Base-by-base conservation (phyloP, 2,888 invertebrate genomes). In the Dicranocentrus wangi region DNA sequence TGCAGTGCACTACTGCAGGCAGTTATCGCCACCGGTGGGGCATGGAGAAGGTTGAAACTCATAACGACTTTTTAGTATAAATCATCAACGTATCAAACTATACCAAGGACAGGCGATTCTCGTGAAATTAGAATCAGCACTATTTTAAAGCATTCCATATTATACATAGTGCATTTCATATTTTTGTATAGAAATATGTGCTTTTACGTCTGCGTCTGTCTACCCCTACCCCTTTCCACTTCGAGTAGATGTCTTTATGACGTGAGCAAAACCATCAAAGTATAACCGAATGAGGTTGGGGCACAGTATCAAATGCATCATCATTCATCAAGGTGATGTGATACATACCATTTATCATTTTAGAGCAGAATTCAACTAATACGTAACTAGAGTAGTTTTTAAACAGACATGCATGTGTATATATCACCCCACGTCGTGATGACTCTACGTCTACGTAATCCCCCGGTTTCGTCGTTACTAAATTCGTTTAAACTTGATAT, bases 21-120 rank as follows among this genome's bases (percentile, higher is more conserved):
- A 63, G 8, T 63, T 61, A 63, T 42, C 63, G 63, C 42, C 63
- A 23, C 63, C 63, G 63, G 63, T 63, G 42, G 43, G 63, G 63
- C 63, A 63, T 63, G 63, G 60, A 60, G 60, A 60, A 60, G 60
- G 60, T 60, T 28, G 32, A n/a, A 60, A 60, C 3, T 5, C 53
- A 7, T 53, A 53, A 53, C 10, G 60, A 60, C 60, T 21, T 53
- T 53, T 47, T 3, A 10, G 47, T 47, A 47, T 47, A 47, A 47
- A 47, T 47, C 32, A 32, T n/a, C n/a, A n/a, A n/a, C 32, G 32
- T 32, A 32, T 32, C 32, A 32, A 32, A 32, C 15, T 47, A 28
- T 17, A 60, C 27, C 60, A 60, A 60, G 27, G 60, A 17, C 60
- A 28, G 28, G 27, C 27, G n/a, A n/a, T 60, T 53, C 21, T 53